Percentiles rank a stretch among this genome's conserved stretches.
phyloP scores from a whole-genome alignment of 2,797 vertebrate species.

The Malurus leucopterus region DNA sequence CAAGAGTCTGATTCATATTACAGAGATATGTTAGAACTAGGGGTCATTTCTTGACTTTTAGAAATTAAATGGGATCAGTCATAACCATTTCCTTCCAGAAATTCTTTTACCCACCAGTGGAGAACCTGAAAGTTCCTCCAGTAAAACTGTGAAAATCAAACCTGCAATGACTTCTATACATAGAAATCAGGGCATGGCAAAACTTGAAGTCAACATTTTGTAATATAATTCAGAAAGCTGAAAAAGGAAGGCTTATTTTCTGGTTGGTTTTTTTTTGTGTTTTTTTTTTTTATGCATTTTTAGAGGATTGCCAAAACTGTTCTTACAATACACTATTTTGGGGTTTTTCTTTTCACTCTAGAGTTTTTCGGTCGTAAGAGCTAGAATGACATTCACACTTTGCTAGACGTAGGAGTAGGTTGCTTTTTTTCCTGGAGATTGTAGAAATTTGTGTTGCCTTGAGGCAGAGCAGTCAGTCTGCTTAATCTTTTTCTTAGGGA shows the following conservation, averaged over 20 bases:
- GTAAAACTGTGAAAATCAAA: neutral
- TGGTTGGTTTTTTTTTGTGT: neutral
- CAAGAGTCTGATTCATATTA: neutral
- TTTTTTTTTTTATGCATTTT: neutral
- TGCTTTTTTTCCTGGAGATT: neutral
- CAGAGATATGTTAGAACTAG: neutral
- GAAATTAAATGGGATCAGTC: neutral
- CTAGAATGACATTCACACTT: neutral
- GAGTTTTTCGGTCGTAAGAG: neutral
- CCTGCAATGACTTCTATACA: neutral
- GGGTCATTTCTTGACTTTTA: neutral
- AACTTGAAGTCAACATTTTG: neutral
- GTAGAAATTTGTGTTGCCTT: neutral
- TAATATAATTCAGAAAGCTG: neutral
- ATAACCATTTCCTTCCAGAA: neutral
- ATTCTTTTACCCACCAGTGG: neutral
- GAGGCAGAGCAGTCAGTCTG: neutral
- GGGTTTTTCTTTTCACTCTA: rapidly evolving
- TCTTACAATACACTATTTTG: neutral
- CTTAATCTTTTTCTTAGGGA: neutral
- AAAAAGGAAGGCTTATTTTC: neutral
- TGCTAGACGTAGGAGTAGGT: neutral
- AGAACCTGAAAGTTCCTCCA: neutral
- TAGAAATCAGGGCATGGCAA: neutral
- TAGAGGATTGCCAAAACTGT: neutral